These are phyloP conservation scores for Thelaira solivaga DNA, from an alignment of 2,888 invertebrate genomes.

Conservation along the genomic window DNA sequence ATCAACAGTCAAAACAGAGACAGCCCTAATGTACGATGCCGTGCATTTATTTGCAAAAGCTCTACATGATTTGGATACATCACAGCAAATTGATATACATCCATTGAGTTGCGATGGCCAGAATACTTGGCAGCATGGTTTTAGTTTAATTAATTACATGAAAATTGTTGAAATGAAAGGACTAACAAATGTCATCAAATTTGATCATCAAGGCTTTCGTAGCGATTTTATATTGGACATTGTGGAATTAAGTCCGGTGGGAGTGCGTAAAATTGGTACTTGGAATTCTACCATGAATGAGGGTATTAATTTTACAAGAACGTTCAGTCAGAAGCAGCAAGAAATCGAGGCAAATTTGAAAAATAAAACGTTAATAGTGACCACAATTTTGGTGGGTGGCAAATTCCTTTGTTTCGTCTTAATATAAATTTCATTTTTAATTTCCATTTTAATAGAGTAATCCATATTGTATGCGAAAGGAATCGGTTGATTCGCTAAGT, in stretches of 20 bases:
- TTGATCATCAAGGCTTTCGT: conserved; percentile 95
- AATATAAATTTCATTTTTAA: neutral
- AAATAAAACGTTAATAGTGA: conserved; percentile 93
- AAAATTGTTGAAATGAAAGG: conserved; percentile 96
- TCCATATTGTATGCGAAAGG: conserved; percentile 96
- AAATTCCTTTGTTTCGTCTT: too few relatives aligned
- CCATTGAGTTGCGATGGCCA: conserved; percentile 91
- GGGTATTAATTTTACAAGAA: conserved; percentile 91
- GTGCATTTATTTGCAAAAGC: conserved; percentile 96
- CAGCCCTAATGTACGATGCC: conserved; percentile 97
- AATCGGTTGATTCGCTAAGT: conserved; percentile 87
- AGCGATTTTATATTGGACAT: conserved; percentile 94
- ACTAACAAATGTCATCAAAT: conserved; percentile 94
- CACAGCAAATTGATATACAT: conserved; percentile 92
- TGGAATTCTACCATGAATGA: conserved; percentile 88
- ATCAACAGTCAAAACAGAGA: conserved; percentile 82
- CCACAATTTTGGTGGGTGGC: conserved; percentile 93
- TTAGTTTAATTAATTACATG: conserved; percentile 97
- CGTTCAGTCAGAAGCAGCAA: conserved; percentile 89
- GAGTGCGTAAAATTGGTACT: conserved; percentile 89
- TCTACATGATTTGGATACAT: conserved; percentile 91
- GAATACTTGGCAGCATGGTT: conserved; percentile 95
- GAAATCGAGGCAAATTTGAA: conserved; percentile 93
- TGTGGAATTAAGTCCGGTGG: conserved; percentile 90
- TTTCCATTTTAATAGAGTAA: conserved; percentile 83